Percentiles rank a stretch among this genome's conserved stretches.
Evolutionary conservation across 2,888 invertebrate species (phyloP).

Genomic region (Pristionchus entomophagus): DNA sequence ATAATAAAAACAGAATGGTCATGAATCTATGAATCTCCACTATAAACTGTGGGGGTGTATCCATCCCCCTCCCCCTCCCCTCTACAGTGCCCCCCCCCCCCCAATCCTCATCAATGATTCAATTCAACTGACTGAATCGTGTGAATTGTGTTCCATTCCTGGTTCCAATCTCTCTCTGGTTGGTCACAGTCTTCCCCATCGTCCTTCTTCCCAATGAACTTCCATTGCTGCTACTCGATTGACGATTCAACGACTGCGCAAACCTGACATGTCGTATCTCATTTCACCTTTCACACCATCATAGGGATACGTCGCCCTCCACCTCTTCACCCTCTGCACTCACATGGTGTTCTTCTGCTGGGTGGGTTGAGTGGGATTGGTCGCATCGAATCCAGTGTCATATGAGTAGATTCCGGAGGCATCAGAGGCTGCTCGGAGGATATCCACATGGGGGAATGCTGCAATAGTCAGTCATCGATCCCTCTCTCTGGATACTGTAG

Average conservation of each 20-base stretch:
- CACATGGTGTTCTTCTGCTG: slow-evolving; percentile 27
- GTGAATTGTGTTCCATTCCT: slow-evolving; percentile 14
- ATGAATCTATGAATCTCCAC: neutral
- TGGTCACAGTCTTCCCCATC: neutral
- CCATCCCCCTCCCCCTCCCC: neutral
- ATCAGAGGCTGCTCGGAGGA: slow-evolving; percentile 53
- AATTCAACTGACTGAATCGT: slow-evolving; percentile 43
- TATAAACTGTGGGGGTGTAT: neutral
- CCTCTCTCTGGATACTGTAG: neutral
- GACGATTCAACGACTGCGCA: neutral
- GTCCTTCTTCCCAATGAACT: slow-evolving; percentile 5
- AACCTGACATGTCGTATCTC: neutral
- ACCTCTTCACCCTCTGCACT: neutral
- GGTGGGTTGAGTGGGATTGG: slow-evolving; percentile 14
- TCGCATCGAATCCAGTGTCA: neutral
- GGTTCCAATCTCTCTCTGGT: neutral
- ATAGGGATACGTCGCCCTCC: neutral
- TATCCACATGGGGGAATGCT: slow-evolving; percentile 48
- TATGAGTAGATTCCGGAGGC: slow-evolving; percentile 44
- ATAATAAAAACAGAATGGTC: slow-evolving; percentile 15
- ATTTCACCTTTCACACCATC: neutral
- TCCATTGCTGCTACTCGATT: neutral
- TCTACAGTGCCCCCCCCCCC: neutral
- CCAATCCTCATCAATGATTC: too few species aligned
- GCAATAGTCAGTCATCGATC: neutral